Evolutionary conservation across 1,140 invertebrate genomes (phyloP).

Genomic region (Drosophila takahashii): DNA sequence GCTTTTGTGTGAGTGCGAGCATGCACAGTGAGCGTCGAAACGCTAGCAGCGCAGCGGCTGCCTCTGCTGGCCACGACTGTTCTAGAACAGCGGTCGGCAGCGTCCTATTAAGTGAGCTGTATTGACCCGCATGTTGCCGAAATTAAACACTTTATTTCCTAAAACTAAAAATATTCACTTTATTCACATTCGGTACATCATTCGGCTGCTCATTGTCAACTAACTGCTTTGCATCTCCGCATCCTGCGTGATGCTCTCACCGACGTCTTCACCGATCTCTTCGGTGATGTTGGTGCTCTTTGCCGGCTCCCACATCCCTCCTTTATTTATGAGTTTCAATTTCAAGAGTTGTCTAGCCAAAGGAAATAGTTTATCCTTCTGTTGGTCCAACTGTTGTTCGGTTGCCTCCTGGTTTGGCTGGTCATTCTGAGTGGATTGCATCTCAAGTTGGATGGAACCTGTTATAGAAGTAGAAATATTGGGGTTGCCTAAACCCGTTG

Average conservation of each 20-base stretch:
- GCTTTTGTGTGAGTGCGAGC: too few relatives aligned
- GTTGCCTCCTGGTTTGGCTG: too few relatives aligned
- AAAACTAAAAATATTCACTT: constrained; percentile 1
- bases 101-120: too few relatives aligned
- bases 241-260: not conserved
- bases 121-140: not conserved
- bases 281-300: not conserved
- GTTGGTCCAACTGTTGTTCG: too few relatives aligned
- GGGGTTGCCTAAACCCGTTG: too few relatives aligned
- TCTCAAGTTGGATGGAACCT: too few relatives aligned
- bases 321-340: not conserved
- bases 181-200: not conserved
- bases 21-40: too few relatives aligned
- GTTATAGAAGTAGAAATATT: too few relatives aligned
- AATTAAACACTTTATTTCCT: not conserved
- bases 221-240: not conserved
- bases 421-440: too few relatives aligned
- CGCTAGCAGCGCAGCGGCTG: too few relatives aligned
- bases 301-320: constrained; percentile 1
- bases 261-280: not conserved
- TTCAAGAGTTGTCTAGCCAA: not conserved
- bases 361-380: not conserved
- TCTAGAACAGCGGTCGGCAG: too few relatives aligned
- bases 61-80: too few relatives aligned
- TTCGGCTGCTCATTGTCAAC: not conserved